phyloP scores from a whole-genome alignment of 2,113 vertebrate species.

The Eudyptes chrysolophus region DNA sequence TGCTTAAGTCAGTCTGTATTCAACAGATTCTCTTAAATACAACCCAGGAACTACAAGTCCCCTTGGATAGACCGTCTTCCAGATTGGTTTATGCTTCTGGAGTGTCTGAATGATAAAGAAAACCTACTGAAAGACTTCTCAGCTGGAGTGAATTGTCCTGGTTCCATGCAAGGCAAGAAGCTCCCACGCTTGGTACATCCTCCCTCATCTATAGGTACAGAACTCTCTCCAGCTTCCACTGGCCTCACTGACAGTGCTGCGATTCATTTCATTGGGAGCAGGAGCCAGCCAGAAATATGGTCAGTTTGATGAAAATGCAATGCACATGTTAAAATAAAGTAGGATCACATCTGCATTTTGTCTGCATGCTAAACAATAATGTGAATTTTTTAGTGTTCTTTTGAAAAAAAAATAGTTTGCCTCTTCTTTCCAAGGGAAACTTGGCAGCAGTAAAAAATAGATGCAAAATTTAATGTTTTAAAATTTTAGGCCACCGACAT shows the following conservation, averaged over 20 bases:
- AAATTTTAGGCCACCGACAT: constrained; percentile 48
- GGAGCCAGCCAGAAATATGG: background rate
- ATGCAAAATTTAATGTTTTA: constrained; percentile 9
- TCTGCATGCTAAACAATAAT: background rate
- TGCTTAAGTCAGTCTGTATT: background rate
- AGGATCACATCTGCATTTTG: constrained; percentile 40
- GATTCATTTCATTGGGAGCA: background rate
- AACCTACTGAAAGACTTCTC: background rate
- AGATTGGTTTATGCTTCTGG: background rate
- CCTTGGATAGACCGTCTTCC: background rate
- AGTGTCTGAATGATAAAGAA: background rate
- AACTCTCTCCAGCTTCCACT: background rate
- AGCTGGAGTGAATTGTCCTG: background rate
- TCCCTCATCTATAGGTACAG: background rate
- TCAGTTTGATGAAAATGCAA: constrained; percentile 31
- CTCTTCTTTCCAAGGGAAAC: constrained; percentile 43
- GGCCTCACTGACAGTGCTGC: background rate
- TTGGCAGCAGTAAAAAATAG: constrained; percentile 16
- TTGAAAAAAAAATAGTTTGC: background rate
- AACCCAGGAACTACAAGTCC: background rate
- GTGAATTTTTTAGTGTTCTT: background rate
- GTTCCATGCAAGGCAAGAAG: background rate
- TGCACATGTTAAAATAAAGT: constrained; percentile 45
- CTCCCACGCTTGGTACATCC: background rate
- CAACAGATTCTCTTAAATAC: background rate